Base-by-base conservation (phyloP, 1,140 invertebrate species). In the Bursaphelenchus mucronatus region DNA sequence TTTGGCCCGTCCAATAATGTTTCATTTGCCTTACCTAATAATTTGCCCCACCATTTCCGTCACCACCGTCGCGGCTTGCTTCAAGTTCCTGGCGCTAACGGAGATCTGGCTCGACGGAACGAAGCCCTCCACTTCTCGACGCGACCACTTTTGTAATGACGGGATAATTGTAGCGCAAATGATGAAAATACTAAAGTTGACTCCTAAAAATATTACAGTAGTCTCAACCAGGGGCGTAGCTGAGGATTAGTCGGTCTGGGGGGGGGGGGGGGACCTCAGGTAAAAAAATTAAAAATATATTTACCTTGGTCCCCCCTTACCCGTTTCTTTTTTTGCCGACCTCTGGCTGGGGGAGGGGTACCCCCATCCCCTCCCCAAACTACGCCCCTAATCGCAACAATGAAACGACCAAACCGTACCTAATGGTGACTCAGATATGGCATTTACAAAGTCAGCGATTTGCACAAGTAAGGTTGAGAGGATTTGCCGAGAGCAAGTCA, bases 41-140 rank as follows among this genome's bases (percentile, higher is more conserved):
- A 43, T 63, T 10, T 64, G 59, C 13, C 39, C 63, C 3, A 47
- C 53, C 13, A 63, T 40, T 64, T 64, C 63, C 21, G 63, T 64
- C n/a, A 64, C 39, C 19, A 54, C 40, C 19, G 57, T 41, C 9
- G 51, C 63, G 13, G 63, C 30, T 40, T 64, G 63, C 30, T 64
- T 64, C 8, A 64, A 43, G 44, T 50, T 64, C 21, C 51, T 49
- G 8, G 39, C 39, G 8, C 56, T 63, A 17, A 13, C 56, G 6
- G 56, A 41, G n/a, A 63, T 21, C 40, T 64, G 58, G 43, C 61
- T 43, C 9, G 63, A 63, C 13, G 63, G n/a, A 19, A 63, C 11
- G 41, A 64, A 64, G 8, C 53, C 63, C 4, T 8, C 13, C 2
- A 21, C 21, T 64, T 64, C 63, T 19, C 63, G 59, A 15, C 63